These are phyloP conservation scores for Anodontia alba DNA, from an alignment of 2,888 invertebrate species.

Conservation along the genomic window DNA sequence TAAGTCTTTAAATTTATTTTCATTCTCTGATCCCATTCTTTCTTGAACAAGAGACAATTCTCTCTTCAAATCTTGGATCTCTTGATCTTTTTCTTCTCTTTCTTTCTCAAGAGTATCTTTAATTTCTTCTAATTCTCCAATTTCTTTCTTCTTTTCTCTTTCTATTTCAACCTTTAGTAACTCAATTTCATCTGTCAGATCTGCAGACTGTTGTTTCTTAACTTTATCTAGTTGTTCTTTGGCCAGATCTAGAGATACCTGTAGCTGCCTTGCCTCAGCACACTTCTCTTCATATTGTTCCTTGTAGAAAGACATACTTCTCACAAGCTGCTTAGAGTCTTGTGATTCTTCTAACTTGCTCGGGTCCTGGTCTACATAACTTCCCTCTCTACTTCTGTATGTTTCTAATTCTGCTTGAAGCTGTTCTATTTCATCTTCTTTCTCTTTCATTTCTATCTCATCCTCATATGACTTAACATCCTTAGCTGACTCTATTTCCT, in stretches of 20 bases:
- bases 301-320: constrained; percentile 61
- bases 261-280: constrained; percentile 53
- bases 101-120: constrained; percentile 12
- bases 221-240: constrained; percentile 56
- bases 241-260: constrained; percentile 50
- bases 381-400: constrained; percentile 48
- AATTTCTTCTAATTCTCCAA: constrained; percentile 30
- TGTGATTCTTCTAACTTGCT: constrained; percentile 25
- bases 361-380: constrained; percentile 38
- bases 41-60: constrained; percentile 38
- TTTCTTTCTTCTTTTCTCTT: constrained; percentile 33
- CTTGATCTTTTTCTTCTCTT: constrained; percentile 20
- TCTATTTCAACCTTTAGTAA: constrained; percentile 46
- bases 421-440: constrained; percentile 66
- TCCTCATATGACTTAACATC: constrained; percentile 58
- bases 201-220: constrained; percentile 49
- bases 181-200: constrained; percentile 53
- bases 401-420: constrained; percentile 56
- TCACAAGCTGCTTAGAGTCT: constrained; percentile 47
- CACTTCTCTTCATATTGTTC: constrained; percentile 62
- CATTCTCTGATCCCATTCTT: constrained; percentile 22
- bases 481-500: constrained; percentile 52
- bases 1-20: constrained; percentile 39
- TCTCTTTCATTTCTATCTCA: constrained; percentile 58
- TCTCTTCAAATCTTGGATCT: constrained; percentile 27